Percentiles rank a stretch among this genome's conserved stretches.
Conservation (phyloP, 2,888 invertebrate species). For the Drosophila neonasuta region DNA sequence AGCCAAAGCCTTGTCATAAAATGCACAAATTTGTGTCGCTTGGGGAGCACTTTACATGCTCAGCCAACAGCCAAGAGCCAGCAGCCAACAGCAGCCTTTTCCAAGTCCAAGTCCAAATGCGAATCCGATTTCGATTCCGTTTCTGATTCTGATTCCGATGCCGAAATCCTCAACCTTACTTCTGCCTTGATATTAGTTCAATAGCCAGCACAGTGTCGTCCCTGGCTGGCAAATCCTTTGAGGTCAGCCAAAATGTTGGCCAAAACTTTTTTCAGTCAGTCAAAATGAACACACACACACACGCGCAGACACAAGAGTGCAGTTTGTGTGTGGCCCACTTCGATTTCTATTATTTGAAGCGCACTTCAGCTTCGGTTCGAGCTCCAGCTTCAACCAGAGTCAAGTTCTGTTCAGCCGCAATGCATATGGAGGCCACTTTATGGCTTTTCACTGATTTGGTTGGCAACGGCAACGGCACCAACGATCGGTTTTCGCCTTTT, state of each 20-base stretch:
- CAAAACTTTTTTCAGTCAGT: conserved; percentile 29
- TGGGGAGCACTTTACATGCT: conserved; percentile 60
- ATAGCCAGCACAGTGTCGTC: conserved; percentile 52
- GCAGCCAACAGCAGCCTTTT: conserved; percentile 23
- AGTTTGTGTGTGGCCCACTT: conserved; percentile 34
- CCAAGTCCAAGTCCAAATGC: conserved; percentile 20
- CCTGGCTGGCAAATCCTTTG: conserved; percentile 62
- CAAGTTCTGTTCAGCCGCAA: conserved; percentile 49
- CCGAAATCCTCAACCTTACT: conserved; percentile 40
- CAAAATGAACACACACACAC: conserved; percentile 14
- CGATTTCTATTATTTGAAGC: conserved; percentile 67
- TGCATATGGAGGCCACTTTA: conserved; percentile 69
- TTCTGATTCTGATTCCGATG: conserved; percentile 16
- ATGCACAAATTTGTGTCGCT: conserved; percentile 65
- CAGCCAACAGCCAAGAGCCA: conserved; percentile 29
- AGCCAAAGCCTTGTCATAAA: conserved; percentile 59
- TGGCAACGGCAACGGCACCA: conserved; percentile 6
- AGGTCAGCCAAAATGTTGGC: conserved; percentile 62
- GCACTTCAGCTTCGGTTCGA: conserved; percentile 28
- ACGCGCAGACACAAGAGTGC: neutral
- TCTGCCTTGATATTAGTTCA: conserved; percentile 65
- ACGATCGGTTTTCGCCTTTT: conserved; percentile 21
- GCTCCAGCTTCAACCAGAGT: conserved; percentile 20
- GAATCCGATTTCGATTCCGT: conserved; percentile 7
- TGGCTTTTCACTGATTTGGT: conserved; percentile 62